Evolutionary conservation across 1,140 invertebrate genomes (phyloP).

Genomic region (Stegodyphus mimosarum): DNA sequence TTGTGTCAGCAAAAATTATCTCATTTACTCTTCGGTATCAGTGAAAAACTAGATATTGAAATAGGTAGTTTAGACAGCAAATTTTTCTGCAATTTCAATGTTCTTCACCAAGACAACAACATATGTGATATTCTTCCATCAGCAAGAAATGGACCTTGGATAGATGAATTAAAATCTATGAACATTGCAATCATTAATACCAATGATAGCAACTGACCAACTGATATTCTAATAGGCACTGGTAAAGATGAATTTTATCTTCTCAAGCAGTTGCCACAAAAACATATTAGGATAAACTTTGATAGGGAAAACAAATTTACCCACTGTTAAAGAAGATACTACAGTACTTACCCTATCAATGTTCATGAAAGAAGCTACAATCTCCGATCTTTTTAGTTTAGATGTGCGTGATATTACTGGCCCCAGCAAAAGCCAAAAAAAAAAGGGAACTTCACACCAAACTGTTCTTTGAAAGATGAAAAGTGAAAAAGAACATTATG

Average conservation of each 20-base stretch:
- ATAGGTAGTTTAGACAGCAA: no score
- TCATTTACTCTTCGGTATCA: background rate
- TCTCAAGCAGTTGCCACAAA: background rate
- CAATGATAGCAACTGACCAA: no score
- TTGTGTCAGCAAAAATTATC: background rate
- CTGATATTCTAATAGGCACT: no score
- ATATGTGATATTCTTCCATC: no score
- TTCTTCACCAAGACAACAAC: no score
- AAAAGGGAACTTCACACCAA: background rate
- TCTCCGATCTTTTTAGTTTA: background rate
- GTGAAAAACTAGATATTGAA: no score
- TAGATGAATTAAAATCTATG: no score
- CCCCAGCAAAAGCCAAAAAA: background rate
- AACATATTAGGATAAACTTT: background rate
- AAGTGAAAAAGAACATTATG: background rate
- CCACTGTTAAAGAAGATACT: constrained; percentile 2
- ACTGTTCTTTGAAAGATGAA: no score
- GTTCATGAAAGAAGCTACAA: background rate
- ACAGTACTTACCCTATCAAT: background rate
- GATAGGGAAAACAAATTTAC: background rate
- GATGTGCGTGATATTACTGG: background rate
- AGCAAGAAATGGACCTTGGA: no score
- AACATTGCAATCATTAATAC: no score
- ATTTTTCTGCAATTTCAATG: no score
- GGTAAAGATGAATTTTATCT: background rate